phyloP scores from a whole-genome alignment of 2,888 invertebrate genomes.

The Hirtodrosophila duncani region DNA sequence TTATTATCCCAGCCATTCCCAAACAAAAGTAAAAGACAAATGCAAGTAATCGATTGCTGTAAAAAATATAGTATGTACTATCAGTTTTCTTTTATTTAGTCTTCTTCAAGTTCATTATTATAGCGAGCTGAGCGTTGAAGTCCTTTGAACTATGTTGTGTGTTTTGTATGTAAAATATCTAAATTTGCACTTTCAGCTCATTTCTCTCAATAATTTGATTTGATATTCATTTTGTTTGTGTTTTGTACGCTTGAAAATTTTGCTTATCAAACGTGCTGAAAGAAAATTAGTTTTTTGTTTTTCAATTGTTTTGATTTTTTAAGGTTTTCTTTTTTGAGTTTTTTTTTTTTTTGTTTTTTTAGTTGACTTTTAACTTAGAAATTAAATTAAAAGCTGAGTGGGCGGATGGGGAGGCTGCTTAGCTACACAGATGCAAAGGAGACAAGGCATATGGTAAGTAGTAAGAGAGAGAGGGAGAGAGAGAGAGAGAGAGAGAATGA shows the following conservation, averaged over 20 bases:
- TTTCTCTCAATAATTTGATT: slow-evolving; percentile 12
- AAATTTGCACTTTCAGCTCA: background rate
- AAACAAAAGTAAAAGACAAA: too few relatives aligned
- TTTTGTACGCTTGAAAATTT: slow-evolving; percentile 58
- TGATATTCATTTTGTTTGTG: slow-evolving; percentile 39
- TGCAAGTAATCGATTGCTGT: slow-evolving; percentile 24
- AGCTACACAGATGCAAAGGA: too few relatives aligned
- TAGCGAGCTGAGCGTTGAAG: slow-evolving; percentile 42
- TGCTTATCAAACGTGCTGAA: too few relatives aligned
- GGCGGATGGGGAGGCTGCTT: too few relatives aligned
- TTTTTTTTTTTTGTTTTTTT: too few relatives aligned
- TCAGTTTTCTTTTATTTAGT: slow-evolving; percentile 65
- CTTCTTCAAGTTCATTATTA: slow-evolving; percentile 47
- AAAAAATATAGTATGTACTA: slow-evolving; percentile 38
- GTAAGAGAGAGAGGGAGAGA: background rate
- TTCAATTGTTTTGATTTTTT: background rate
- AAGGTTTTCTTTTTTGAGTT: too few relatives aligned
- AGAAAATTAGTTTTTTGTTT: slow-evolving; percentile 45
- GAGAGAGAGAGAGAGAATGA: slow-evolving; percentile 11
- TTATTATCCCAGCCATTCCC: too few relatives aligned
- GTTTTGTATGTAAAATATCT: slow-evolving; percentile 15
- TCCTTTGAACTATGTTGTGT: slow-evolving; percentile 23
- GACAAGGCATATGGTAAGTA: slow-evolving; percentile 2
- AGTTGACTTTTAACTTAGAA: too few relatives aligned
- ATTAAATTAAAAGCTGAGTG: too few relatives aligned